Percentiles rank a stretch among this genome's conserved stretches.
These are phyloP conservation scores for Macaria notata DNA, from an alignment of 2,888 invertebrate species.

Conservation along the genomic window DNA sequence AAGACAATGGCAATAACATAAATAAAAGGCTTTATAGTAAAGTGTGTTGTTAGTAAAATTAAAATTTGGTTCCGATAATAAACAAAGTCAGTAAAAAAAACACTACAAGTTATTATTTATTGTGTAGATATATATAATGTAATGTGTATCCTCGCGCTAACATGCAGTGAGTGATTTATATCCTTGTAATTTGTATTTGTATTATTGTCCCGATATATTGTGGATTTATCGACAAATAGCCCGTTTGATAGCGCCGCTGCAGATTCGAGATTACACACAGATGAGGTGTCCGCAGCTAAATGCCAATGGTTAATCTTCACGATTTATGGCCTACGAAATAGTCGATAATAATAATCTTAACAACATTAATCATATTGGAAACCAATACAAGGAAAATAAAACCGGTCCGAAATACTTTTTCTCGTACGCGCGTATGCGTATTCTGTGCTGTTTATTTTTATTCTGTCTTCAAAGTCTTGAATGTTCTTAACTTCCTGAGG, in stretches of 20 bases:
- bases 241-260: slow-evolving; percentile 24
- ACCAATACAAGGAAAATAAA: slow-evolving; percentile 12
- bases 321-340: slow-evolving; percentile 23
- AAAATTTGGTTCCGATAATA: no score
- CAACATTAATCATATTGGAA: slow-evolving; percentile 18
- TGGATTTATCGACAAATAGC: slow-evolving; percentile 34
- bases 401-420: background rate
- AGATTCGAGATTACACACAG: slow-evolving; percentile 29
- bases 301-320: slow-evolving; percentile 27
- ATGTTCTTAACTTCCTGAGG: slow-evolving; percentile 12
- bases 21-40: no score
- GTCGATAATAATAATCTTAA: slow-evolving; percentile 20
- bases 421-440: no score
- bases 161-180: slow-evolving; percentile 60
- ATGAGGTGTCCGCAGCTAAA: slow-evolving; percentile 24
- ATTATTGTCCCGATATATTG: slow-evolving; percentile 34
- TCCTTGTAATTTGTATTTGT: slow-evolving; percentile 37
- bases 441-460: no score
- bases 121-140: no score
- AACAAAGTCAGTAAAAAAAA: no score
- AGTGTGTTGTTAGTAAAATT: no score
- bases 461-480: no score
- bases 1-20: no score
- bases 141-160: no score
- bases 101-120: no score